phyloP scores from a whole-genome alignment of 2,888 invertebrate genomes.

The Catocala nupta region DNA sequence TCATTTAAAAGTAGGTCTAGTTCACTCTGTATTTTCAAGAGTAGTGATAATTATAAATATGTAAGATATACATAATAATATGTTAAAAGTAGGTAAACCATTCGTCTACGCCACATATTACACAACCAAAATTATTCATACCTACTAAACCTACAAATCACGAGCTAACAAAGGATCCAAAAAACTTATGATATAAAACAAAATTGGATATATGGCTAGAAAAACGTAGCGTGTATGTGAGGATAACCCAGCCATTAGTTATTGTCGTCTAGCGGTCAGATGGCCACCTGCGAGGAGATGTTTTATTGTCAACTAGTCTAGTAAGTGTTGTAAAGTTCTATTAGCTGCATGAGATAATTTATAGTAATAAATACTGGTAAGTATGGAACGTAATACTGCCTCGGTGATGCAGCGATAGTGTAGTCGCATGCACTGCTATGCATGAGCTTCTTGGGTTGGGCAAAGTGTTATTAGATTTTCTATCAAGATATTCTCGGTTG shows the following conservation, averaged over 20 bases:
- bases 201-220: not conserved
- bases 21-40: no score
- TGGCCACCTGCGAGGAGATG: conserved; percentile 9
- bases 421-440: no score
- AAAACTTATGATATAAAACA: not conserved
- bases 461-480: no score
- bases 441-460: no score
- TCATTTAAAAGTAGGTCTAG: no score
- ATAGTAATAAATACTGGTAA: no score
- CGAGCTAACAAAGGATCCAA: not conserved
- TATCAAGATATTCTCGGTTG: no score
- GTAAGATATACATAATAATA: not conserved
- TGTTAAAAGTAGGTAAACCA: not conserved
- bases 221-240: conserved; percentile 1
- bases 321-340: not conserved
- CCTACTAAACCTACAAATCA: not conserved
- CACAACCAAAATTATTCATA: not conserved
- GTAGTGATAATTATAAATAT: no score
- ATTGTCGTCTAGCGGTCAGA: conserved; percentile 10
- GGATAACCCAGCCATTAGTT: conserved; percentile 20
- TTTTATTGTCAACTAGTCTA: conserved; percentile 8
- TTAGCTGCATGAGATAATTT: no score
- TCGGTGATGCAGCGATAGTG: no score
- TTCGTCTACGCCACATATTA: not conserved
- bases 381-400: no score